A percentile compares a stretch with the other conserved stretches of the same genome.
Evolutionary conservation across 2,888 invertebrate species (phyloP).

Genomic region (Eledona agricola): DNA sequence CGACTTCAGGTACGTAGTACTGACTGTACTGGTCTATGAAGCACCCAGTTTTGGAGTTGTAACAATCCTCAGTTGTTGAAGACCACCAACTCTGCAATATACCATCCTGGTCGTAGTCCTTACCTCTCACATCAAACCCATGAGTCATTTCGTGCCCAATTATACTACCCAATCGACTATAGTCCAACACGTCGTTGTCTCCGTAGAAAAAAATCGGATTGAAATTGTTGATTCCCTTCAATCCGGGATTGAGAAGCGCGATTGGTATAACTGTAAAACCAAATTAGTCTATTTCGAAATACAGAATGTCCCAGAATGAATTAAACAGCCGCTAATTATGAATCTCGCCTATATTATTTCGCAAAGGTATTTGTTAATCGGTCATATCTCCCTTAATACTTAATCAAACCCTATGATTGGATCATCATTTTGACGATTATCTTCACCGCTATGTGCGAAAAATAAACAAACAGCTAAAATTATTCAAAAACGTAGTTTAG

Average conservation of each 20-base stretch:
- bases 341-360: too few relatives aligned
- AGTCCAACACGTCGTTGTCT: conserved; percentile 63
- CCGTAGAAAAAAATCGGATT: conserved; percentile 53
- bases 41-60: conserved; percentile 56
- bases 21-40: conserved; percentile 62
- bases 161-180: conserved; percentile 66
- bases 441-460: too few relatives aligned
- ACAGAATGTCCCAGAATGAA: background rate
- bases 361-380: too few relatives aligned
- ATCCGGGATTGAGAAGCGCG: conserved; percentile 54
- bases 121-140: conserved; percentile 60
- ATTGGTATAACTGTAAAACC: conserved; percentile 55
- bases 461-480: too few relatives aligned
- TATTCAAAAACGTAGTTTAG: too few relatives aligned
- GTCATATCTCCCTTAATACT: too few relatives aligned
- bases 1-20: conserved; percentile 59
- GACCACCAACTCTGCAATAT: conserved; percentile 60
- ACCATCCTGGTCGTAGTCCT: conserved; percentile 68
- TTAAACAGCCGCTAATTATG: too few relatives aligned
- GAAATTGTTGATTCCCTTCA: too few relatives aligned
- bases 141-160: conserved; percentile 69
- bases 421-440: too few relatives aligned
- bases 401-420: too few relatives aligned
- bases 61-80: conserved; percentile 53
- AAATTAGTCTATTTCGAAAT: background rate